Base-by-base conservation (phyloP, 1,140 invertebrate species). In the Geopemphigus sp. region DNA sequence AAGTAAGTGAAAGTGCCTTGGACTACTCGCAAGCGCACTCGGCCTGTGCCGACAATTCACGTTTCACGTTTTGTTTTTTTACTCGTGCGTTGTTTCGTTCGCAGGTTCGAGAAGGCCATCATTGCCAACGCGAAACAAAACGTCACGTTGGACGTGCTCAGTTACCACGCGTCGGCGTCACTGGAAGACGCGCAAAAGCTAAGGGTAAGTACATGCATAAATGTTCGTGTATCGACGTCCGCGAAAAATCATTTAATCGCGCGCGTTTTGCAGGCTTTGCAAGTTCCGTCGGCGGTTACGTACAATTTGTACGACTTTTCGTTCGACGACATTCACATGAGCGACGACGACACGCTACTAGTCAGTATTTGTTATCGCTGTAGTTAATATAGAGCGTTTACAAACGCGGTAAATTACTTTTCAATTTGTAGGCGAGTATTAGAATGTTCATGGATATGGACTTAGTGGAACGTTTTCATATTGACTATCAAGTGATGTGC, bases 101-200 rank as follows among this genome's bases (percentile, higher is more conserved):
- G 26, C 80, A 91, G 90, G 88, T 98, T 97, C 84, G 95, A 98
- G 86, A 95, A 93, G 85, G 94, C 94, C 54, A 91, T 95, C 83
- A 93, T 93, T 81, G 94, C 94, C 1, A 95, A 96, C 90, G 95
- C 96, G 70, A 98, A 97, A 85, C 96, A 97, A 86, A 93, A 93
- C 83, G 95, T 98, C 26, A 97, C 96, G 1, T 87, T 98, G 72
- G 96, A 98, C 86, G 95, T 97, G 81, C 88, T 98, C 82, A 97
- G 95, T 85, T 98, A 98, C 87, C 96, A 98, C 87, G 95, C 95
- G 19, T 94, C 95, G 3, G 95, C 95, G 53, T 93, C 94, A 76
- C 85, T 93, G 80, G 94, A 97, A 84, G 95, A 97, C 86, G 94
- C 94, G 17, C 88, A 91, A 85, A 89, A 89, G 85, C 87, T 96